Percentiles rank a stretch among this genome's conserved stretches.
phyloP scores from a whole-genome alignment of 2,888 invertebrate genomes.

The Margaritifera margaritifera region DNA sequence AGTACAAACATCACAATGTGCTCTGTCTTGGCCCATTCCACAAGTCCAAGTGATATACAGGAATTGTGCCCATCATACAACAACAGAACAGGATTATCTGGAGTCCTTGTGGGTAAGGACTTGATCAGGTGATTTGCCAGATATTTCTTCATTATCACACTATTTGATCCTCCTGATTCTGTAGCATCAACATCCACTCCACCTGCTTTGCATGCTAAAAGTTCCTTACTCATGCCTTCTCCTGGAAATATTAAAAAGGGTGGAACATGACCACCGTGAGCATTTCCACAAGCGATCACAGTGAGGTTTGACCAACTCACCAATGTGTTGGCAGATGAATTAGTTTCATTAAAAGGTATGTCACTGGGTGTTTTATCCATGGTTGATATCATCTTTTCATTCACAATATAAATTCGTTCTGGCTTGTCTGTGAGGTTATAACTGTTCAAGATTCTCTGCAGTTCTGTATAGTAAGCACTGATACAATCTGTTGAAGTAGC shows the following conservation, averaged over 20 bases:
- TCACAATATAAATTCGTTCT: conserved; percentile 29
- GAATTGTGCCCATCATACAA: conserved; percentile 29
- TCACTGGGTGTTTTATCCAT: conserved; percentile 9
- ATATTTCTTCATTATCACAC: conserved; percentile 20
- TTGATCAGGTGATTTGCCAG: conserved; percentile 25
- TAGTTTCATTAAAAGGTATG: neutral
- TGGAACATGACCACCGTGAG: conserved; percentile 20
- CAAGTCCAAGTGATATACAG: conserved; percentile 19
- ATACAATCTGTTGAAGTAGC: conserved; percentile 12
- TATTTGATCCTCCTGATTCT: conserved; percentile 21
- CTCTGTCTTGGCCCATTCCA: conserved; percentile 32
- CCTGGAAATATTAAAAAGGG: conserved; percentile 31
- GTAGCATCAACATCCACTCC: conserved; percentile 18
- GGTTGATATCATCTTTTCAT: conserved; percentile 34
- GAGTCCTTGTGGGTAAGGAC: conserved; percentile 6
- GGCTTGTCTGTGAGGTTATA: conserved; percentile 27
- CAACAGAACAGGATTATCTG: conserved; percentile 15
- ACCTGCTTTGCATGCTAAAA: conserved; percentile 10
- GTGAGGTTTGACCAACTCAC: conserved; percentile 10
- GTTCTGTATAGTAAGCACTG: conserved; percentile 23
- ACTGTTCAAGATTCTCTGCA: conserved; percentile 19
- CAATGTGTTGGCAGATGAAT: conserved; percentile 14
- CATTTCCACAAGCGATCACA: conserved; percentile 30
- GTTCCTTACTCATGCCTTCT: conserved; percentile 10
- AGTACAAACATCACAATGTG: conserved; percentile 34